These are phyloP conservation scores for Siniperca scherzeri DNA, from an alignment of 2,797 vertebrate genomes.

Conservation along the genomic window DNA sequence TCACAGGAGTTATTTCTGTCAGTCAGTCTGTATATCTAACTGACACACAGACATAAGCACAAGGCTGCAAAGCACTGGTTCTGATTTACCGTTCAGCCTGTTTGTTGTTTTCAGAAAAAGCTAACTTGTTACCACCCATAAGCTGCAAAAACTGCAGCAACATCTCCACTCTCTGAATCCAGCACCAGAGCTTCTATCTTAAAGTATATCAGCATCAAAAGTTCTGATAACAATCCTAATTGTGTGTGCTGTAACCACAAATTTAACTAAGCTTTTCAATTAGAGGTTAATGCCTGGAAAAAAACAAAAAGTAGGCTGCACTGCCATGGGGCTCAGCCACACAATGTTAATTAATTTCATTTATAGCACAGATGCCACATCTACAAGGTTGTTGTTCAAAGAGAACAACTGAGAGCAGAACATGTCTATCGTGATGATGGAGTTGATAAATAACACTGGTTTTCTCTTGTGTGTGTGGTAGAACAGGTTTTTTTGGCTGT, in stretches of 20 bases:
- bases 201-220: conserved; percentile 71
- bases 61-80: conserved; percentile 18
- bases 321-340: conserved; percentile 68
- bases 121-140: conserved; percentile 22
- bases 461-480: conserved; percentile 12
- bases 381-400: conserved; percentile 69
- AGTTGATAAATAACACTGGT: conserved; percentile 58
- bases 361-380: conserved; percentile 63
- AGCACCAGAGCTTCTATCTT: conserved; percentile 40
- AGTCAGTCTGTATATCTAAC: conserved; percentile 25
- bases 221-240: conserved; percentile 75
- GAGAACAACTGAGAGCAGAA: conserved; percentile 67
- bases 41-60: conserved; percentile 22
- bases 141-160: conserved; percentile 27
- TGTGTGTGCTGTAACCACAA: conserved; percentile 76
- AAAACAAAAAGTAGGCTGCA: conserved; percentile 61
- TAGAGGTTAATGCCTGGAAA: conserved; percentile 70
- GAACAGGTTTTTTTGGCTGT: conserved; percentile 52
- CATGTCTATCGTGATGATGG: conserved; percentile 58
- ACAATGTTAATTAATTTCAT: conserved; percentile 81
- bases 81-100: conserved; percentile 9
- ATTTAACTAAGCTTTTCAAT: conserved; percentile 76
- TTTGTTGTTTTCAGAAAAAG: conserved; percentile 36
- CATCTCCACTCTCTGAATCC: conserved; percentile 21
- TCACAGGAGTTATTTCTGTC: conserved; percentile 30